A percentile compares a stretch with the other conserved stretches of the same genome.
phyloP scores from a whole-genome alignment of 2,113 vertebrate genomes.

The Gnathonemus longibarbis region DNA sequence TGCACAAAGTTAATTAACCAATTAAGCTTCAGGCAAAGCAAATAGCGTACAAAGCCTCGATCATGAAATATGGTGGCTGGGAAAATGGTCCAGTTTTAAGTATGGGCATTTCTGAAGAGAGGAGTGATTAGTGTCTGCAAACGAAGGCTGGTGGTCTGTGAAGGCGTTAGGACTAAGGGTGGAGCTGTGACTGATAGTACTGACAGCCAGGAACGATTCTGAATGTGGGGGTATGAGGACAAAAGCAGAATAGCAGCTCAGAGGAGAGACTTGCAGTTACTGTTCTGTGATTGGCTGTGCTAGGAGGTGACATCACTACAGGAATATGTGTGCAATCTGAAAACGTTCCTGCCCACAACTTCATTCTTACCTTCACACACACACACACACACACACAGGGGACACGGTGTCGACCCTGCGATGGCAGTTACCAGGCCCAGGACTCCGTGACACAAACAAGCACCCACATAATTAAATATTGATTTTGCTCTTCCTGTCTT shows the following conservation, averaged over 20 bases:
- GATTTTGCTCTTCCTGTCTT: constrained; percentile 99
- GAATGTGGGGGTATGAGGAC: background rate
- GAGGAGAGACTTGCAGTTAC: background rate
- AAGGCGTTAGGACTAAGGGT: background rate
- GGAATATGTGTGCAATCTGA: background rate
- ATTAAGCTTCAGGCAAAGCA: background rate
- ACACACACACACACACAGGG: constrained; percentile 26
- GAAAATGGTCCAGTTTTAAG: background rate
- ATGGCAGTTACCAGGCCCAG: constrained; percentile 82
- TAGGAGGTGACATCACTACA: background rate
- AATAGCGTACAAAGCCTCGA: background rate
- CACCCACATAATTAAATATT: constrained; percentile 99
- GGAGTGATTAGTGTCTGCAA: background rate
- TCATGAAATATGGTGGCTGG: background rate
- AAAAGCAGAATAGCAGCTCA: background rate
- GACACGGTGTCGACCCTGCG: constrained; percentile 34
- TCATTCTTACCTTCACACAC: background rate
- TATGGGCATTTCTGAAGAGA: background rate
- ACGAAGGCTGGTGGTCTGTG: background rate
- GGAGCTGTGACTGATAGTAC: background rate
- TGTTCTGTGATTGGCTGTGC: background rate
- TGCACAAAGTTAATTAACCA: background rate
- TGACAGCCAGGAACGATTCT: background rate
- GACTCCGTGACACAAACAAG: constrained; percentile 98
- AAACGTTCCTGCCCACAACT: background rate